Percentiles rank a stretch among this genome's conserved stretches.
Conservation (phyloP, 2,888 invertebrate genomes). For the Idaea dimidiata region DNA sequence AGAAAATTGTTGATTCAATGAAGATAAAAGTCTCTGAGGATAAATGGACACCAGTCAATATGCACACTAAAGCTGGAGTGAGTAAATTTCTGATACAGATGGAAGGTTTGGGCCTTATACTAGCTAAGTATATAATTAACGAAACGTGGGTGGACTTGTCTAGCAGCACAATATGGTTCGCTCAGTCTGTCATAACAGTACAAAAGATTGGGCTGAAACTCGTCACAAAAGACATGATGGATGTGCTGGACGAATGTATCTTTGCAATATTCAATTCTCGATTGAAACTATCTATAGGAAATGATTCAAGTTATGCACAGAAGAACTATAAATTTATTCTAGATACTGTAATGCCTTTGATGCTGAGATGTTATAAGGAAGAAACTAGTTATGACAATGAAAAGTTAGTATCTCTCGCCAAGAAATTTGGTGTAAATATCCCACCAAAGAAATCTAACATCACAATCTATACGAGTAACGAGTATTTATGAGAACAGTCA, state of each 20-base stretch:
- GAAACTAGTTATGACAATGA: constrained; percentile 82
- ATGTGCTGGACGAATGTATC: constrained; percentile 86
- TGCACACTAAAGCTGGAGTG: constrained; percentile 86
- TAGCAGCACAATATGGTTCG: constrained; percentile 89
- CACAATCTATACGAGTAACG: constrained; percentile 85
- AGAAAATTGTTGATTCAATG: constrained; percentile 91
- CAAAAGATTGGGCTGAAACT: constrained; percentile 89
- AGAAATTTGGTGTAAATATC: constrained; percentile 77
- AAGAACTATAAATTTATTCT: constrained; percentile 87
- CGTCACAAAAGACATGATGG: constrained; percentile 87
- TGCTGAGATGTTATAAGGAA: constrained; percentile 82
- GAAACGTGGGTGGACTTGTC: constrained; percentile 88
- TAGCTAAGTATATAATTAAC: constrained; percentile 83
- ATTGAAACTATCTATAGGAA: constrained; percentile 78
- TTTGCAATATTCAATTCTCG: constrained; percentile 88
- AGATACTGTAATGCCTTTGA: constrained; percentile 83
- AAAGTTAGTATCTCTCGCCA: constrained; percentile 71
- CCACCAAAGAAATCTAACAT: constrained; percentile 82
- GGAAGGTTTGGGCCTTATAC: constrained; percentile 84
- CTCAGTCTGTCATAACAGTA: constrained; percentile 86
- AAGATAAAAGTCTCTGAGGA: constrained; percentile 89
- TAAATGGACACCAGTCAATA: constrained; percentile 91
- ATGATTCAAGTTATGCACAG: constrained; percentile 70
- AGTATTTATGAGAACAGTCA: constrained; percentile 80
- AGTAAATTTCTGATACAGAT: constrained; percentile 86